Base-by-base conservation (phyloP, 1,140 invertebrate genomes). In the Heterodera carotae region DNA sequence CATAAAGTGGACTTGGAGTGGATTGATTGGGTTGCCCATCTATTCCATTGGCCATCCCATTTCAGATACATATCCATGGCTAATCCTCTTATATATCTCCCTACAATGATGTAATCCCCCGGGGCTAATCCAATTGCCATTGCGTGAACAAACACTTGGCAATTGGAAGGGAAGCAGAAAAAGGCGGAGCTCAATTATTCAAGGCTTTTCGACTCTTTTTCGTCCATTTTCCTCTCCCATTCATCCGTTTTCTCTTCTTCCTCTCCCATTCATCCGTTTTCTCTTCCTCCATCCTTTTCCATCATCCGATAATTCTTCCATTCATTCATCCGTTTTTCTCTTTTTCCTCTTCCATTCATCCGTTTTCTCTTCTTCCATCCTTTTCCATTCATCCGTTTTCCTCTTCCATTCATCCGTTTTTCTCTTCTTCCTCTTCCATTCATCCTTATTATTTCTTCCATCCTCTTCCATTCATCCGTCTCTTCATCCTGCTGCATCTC, bases 131-230 rank as follows among this genome's bases (percentile, higher is more conserved):
- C 48, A 53, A 53, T 53, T 53, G 48, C 12, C 48, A 53, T 53
- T 53, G 18, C 66, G 66, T 36, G 66, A 18, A 67, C 66, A 36
- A 67, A 67, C 33, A 67, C 33, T 43, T 67, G 39, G 39, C 15
- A 34, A 36, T 18, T 18, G 39, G 18, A n/a, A 36, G 39, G 66
- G 22, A 67, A 15, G 66, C 4, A 15, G 66, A 67, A 67, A 36
- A 67, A 67, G 1, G 3, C 39, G n/a, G n/a, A n/a, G n/a, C 22
- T 67, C 39, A 4, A 22, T 67, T 43, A 4, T 18, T n/a, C 66
- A 31, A 7, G 4, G 18, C 18, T 43, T 18, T 18, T n/a, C 18
- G 4, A 4, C 18, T 67, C 66, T 18, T 4, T 22, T 4, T n/a
- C 15, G 4, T 18, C 18, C 66, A 67, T 67, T 22, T 22, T 67